Evolutionary conservation across 2,113 vertebrate genomes (phyloP), one percentile per base, ranked within the genome.

Genomic region (Tetraodon nigroviridis): DNA sequence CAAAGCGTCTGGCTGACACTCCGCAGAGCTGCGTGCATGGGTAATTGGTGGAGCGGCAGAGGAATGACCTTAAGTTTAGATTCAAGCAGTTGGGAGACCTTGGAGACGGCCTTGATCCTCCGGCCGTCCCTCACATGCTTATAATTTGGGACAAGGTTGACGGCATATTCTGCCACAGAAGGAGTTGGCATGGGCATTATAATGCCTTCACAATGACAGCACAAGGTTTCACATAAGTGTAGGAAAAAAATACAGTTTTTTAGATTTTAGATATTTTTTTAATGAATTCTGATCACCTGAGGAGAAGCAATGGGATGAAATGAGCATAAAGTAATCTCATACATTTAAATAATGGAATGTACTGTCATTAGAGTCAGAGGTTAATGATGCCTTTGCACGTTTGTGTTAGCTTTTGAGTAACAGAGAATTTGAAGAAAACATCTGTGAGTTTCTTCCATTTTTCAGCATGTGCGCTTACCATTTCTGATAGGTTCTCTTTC

Each of bases 1-100:
- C 64, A 69, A 75, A 76, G 67, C 45, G 56, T 77, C 76, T 87
- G 79, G 81, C 70, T 82, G 81, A 79, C 73, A 80, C 73, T 84
- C 63, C 37, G 53, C 82, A 84, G 84, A 76, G 64, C 83, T 78
- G 76, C 61, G 37, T 80, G 69, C 68, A 15, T 73, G 79, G 59
- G 70, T 90, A 87, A 86, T 85, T 84, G 79, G 84, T 83, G 60
- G 52, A 82, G 66, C 76, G 80, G 75, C 70, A 84, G 80, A 83
- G 82, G 69, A 85, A 86, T 70, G 86, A 86, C 84, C 84, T 84
- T 71, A 78, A 84, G 81, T 81, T 78, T 83, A 84, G 70, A 80
- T 60, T 69, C 72, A 78, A 76, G 72, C 81, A 81, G 72, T 84
- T 82, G 80, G 69, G 76, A 86, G 83, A 77, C 83, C 83, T 84